Conservation (phyloP, 2,888 invertebrate species). For the Chymomyza caudatula region DNA sequence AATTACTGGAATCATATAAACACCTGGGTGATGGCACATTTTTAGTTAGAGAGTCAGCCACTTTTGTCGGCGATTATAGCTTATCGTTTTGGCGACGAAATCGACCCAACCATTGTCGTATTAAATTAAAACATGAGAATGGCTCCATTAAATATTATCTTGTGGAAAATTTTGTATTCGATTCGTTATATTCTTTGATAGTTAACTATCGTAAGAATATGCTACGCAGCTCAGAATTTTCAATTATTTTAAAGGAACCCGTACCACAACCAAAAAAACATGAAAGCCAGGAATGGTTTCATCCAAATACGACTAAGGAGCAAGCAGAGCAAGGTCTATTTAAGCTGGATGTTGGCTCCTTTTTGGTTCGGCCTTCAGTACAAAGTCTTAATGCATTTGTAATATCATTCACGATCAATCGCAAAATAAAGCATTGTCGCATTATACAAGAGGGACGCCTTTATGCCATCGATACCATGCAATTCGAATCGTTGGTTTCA, state of each 20-base stretch:
- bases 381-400: slow-evolving; percentile 92
- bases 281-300: slow-evolving; percentile 96
- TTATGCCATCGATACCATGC: slow-evolving; percentile 92
- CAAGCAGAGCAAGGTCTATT: slow-evolving; percentile 93
- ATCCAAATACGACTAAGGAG: slow-evolving; percentile 86
- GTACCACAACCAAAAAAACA: slow-evolving; percentile 97
- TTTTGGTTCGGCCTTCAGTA: slow-evolving; percentile 94
- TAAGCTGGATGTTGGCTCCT: slow-evolving; percentile 93
- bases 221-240: slow-evolving; percentile 91
- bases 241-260: slow-evolving; percentile 91
- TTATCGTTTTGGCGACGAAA: slow-evolving; percentile 95
- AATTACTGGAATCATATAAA: slow-evolving; percentile 83
- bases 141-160: slow-evolving; percentile 94
- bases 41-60: slow-evolving; percentile 94
- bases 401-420: slow-evolving; percentile 94
- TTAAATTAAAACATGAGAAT: slow-evolving; percentile 91
- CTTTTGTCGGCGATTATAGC: slow-evolving; percentile 97
- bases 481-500: slow-evolving; percentile 97
- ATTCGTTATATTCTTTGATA: slow-evolving; percentile 93
- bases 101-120: slow-evolving; percentile 93
- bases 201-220: slow-evolving; percentile 93
- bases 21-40: slow-evolving; percentile 94
- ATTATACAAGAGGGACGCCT: slow-evolving; percentile 94
- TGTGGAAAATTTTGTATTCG: slow-evolving; percentile 92
- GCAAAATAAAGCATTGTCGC: slow-evolving; percentile 97